Percentiles rank a stretch among this genome's conserved stretches.
These are phyloP conservation scores for Eupithecia dodoneata DNA, from an alignment of 2,888 invertebrate species.

Conservation along the genomic window DNA sequence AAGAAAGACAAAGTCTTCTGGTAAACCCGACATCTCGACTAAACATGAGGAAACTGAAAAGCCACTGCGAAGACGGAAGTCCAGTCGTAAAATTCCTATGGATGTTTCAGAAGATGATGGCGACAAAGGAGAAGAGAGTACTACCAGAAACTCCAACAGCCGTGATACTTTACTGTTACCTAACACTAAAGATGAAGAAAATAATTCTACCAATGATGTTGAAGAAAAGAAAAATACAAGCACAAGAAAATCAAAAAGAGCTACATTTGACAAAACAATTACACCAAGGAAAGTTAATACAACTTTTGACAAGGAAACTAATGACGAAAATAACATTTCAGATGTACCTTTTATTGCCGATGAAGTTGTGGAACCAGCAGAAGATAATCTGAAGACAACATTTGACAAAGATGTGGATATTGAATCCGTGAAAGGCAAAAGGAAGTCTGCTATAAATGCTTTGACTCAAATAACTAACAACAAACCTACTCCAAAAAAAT, in stretches of 20 bases:
- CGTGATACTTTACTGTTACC: constrained; percentile 2
- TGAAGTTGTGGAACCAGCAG: not conserved
- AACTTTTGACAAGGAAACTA: constrained; percentile 15
- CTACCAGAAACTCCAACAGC: constrained; percentile 23
- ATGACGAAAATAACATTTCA: too few relatives aligned
- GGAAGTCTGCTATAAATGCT: constrained; percentile 8
- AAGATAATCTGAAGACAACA: not conserved
- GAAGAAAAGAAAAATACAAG: constrained; percentile 27
- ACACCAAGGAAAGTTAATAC: constrained; percentile 24
- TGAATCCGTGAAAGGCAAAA: constrained; percentile 2
- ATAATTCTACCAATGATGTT: constrained; percentile 30
- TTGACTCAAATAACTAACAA: constrained; percentile 2
- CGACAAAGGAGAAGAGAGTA: constrained; percentile 14
- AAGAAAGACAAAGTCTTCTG: constrained; percentile 34
- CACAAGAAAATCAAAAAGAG: constrained; percentile 36
- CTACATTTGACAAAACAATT: constrained; percentile 39
- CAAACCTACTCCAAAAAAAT: not conserved
- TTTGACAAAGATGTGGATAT: not conserved
- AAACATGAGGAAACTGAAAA: constrained; percentile 17
- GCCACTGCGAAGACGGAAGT: constrained; percentile 28
- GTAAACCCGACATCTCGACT: constrained; percentile 21
- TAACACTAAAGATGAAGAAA: constrained; percentile 11
- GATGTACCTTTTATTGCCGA: not conserved
- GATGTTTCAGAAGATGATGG: constrained; percentile 11
- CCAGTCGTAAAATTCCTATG: constrained; percentile 22